Evolutionary conservation across 2,797 vertebrate genomes (phyloP), one percentile per base, ranked within the genome.

Genomic region (Buceros bicornis): DNA sequence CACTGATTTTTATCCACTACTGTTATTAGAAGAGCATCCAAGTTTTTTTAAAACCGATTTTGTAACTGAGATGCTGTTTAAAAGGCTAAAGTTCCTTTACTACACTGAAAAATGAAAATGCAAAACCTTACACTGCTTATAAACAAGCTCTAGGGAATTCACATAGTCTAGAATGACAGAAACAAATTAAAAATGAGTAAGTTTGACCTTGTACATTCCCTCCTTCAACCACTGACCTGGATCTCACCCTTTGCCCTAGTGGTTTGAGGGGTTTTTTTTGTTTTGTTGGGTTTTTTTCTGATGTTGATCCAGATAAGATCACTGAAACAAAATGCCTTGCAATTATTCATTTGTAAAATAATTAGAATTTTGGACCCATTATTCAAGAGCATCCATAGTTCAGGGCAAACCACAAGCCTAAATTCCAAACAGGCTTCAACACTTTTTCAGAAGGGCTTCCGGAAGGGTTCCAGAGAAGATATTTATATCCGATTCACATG

Each of bases 401-500:
- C 24, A 82, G 43, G 56, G 20, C 10, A 85, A 85, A 62, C 10
- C 35, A 40, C 2, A 13, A 47, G 5, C 29, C 37, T 51, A 47
- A 71, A 47, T 10, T 50, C 37, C 65, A 74, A 62, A 61, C 42
- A 47, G 13, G 7, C 4, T 78, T 48, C 56, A 67, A 56, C 4
- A 10, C 8, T 47, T 91, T 83, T 78, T 31, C 40, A 43, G 45
- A 40, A 18, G 8, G 24, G 1, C 54, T 84, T 84, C 8, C 43
- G 66, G 51, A 61, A 28, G 17, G 5, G 13, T 42, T 73, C n/a
- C 22, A 37, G 56, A 51, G 11, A 9, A 35, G 29, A 26, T 28
- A 42, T 8, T 61, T 51, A 14, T 9, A 6, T 28, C 16, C 40
- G 21, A 5, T 0, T 1, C 9, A 18, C 11, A 15, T 53, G 42